Conservation (phyloP, 2,888 invertebrate genomes). For the Strigamia maritima region DNA sequence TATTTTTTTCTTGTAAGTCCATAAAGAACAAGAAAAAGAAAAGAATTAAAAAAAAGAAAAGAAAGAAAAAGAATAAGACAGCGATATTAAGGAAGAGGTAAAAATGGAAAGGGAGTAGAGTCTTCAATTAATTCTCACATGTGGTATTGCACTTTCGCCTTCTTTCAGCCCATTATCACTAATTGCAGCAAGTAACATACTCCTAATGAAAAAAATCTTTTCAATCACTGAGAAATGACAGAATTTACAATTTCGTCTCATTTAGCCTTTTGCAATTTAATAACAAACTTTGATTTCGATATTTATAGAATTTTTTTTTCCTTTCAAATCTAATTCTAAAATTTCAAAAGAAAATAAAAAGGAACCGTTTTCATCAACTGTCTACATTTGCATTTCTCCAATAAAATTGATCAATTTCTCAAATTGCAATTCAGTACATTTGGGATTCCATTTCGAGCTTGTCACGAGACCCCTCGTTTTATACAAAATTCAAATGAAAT, state of each 20-base stretch:
- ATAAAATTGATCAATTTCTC: slow-evolving; percentile 24
- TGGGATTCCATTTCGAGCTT: slow-evolving; percentile 13
- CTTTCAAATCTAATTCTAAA: background rate
- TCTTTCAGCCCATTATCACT: slow-evolving; percentile 24
- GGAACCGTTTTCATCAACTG: background rate
- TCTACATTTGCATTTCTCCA: slow-evolving; percentile 4
- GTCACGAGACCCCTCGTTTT: background rate
- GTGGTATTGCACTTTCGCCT: slow-evolving; percentile 14
- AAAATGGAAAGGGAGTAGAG: background rate
- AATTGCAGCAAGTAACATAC: slow-evolving; percentile 20
- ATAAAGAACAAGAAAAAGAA: background rate
- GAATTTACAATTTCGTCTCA: background rate
- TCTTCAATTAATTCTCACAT: slow-evolving; percentile 17
- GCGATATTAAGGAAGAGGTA: slow-evolving; percentile 12
- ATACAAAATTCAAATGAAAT: background rate
- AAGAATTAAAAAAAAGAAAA: background rate
- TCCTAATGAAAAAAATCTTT: slow-evolving; percentile 7
- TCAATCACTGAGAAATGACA: background rate
- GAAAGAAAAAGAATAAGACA: background rate
- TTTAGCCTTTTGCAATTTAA: background rate
- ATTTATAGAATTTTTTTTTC: background rate
- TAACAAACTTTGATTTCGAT: background rate
- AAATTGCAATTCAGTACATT: slow-evolving; percentile 13
- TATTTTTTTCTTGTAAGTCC: slow-evolving; percentile 21
- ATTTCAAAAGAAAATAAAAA: background rate